Evolutionary conservation across 2,888 invertebrate genomes (phyloP), one percentile per base, ranked within the genome.

Genomic region (Tyria jacobaeae): DNA sequence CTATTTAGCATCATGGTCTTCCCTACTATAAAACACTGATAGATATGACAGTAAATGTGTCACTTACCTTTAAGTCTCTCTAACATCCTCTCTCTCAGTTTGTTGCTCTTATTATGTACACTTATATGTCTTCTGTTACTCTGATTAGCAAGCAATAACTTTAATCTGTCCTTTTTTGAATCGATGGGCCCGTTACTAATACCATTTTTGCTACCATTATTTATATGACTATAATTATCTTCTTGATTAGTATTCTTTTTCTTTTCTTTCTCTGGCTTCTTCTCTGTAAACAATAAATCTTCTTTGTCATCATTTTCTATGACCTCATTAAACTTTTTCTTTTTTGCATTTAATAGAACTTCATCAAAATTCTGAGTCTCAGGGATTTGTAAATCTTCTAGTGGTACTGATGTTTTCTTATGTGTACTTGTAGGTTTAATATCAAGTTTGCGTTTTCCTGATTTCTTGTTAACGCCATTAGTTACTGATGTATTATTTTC

Each of bases 1-100:
- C n/a, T n/a, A n/a, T n/a, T n/a, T n/a, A n/a, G n/a, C n/a, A n/a
- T n/a, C n/a, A n/a, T n/a, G n/a, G n/a, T n/a, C n/a, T n/a, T n/a
- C n/a, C n/a, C n/a, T n/a, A n/a, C n/a, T n/a, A n/a, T n/a, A n/a
- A n/a, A n/a, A n/a, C n/a, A n/a, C n/a, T n/a, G n/a, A n/a, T n/a
- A n/a, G n/a, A n/a, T n/a, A n/a, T n/a, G n/a, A n/a, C n/a, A n/a
- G n/a, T n/a, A n/a, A n/a, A n/a, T 31, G 27, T 31, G 44, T 0
- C 2, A 39, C 44, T 44, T 15, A 78, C 96, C 95, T 91, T 96
- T 96, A 49, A 98, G 88, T 81, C 95, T 95, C 44, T 95, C 93
- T 82, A 96, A 80, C 96, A 97, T 97, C 82, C 95, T 94, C 59
- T 96, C 95, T 71, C 96, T 91, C 39, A 96, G 75, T 31, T 85